Conservation (phyloP, 2,797 vertebrate species). For the Rhinella marina region DNA sequence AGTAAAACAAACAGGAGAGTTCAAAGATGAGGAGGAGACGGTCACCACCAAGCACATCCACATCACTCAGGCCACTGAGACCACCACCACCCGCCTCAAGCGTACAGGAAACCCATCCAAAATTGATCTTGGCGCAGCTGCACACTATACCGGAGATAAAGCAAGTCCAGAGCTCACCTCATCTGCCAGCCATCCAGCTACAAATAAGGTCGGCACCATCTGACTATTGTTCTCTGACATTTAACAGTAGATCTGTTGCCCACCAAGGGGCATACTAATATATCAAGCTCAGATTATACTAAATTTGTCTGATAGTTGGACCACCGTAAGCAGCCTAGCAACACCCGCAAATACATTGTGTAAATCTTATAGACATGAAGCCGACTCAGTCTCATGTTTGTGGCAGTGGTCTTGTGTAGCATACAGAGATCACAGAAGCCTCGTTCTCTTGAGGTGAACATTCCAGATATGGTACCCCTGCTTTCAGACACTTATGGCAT, state of each 20-base stretch:
- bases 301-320: no score
- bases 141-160: constrained; percentile 89
- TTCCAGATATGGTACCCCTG: no score
- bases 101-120: constrained; percentile 89
- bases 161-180: constrained; percentile 73
- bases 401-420: no score
- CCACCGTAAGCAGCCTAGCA: no score
- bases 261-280: background rate
- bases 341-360: no score
- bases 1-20: constrained; percentile 84
- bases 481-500: background rate
- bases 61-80: constrained; percentile 94
- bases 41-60: constrained; percentile 93
- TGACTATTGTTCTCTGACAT: background rate
- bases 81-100: constrained; percentile 89
- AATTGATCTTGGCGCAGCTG: constrained; percentile 95
- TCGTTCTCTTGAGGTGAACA: no score
- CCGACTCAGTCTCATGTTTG: no score
- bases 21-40: constrained; percentile 95
- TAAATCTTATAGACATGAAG: no score
- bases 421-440: no score
- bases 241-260: background rate
- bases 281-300: background rate
- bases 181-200: constrained; percentile 68
- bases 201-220: constrained; percentile 79